phyloP scores from a whole-genome alignment of 2,113 vertebrate species.

The Ptilorrhoa leucosticta region DNA sequence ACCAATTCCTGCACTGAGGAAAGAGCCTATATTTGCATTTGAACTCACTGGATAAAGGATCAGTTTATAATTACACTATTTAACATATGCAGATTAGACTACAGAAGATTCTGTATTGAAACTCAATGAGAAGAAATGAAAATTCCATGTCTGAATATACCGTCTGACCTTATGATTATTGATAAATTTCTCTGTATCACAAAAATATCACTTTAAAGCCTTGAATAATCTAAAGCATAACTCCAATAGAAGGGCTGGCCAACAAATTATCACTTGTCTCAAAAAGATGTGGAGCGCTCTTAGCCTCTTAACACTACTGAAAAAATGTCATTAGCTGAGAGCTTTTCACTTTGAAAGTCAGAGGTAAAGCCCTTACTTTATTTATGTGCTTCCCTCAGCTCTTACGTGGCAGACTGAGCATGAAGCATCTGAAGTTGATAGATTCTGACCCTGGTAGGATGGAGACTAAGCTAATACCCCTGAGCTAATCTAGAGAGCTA shows the following conservation, averaged over 20 bases:
- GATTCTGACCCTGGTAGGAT: neutral
- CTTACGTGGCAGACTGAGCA: neutral
- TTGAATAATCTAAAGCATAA: slow-evolving; percentile 4
- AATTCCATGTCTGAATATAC: slow-evolving; percentile 48
- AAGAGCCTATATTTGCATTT: slow-evolving; percentile 71
- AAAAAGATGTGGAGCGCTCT: neutral
- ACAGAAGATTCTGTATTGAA: slow-evolving; percentile 39
- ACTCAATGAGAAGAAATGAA: slow-evolving; percentile 27
- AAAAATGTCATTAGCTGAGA: neutral
- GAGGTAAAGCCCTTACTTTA: slow-evolving; percentile 6
- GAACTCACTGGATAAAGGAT: slow-evolving; percentile 64
- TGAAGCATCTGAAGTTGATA: neutral
- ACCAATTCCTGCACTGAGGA: slow-evolving; percentile 14
- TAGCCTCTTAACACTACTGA: neutral
- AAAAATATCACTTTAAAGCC: slow-evolving; percentile 33
- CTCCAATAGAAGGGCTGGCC: neutral
- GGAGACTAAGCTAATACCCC: neutral
- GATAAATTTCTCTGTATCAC: neutral
- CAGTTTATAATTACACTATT: slow-evolving; percentile 57
- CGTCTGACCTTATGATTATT: slow-evolving; percentile 26
- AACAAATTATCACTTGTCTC: slow-evolving; percentile 10
- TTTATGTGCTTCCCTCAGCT: neutral
- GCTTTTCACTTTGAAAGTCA: slow-evolving; percentile 21
- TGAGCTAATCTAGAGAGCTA: neutral
- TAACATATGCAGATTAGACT: slow-evolving; percentile 70